These are phyloP conservation scores for Zonitis immaculata DNA, from an alignment of 2,888 invertebrate species.

Conservation along the genomic window DNA sequence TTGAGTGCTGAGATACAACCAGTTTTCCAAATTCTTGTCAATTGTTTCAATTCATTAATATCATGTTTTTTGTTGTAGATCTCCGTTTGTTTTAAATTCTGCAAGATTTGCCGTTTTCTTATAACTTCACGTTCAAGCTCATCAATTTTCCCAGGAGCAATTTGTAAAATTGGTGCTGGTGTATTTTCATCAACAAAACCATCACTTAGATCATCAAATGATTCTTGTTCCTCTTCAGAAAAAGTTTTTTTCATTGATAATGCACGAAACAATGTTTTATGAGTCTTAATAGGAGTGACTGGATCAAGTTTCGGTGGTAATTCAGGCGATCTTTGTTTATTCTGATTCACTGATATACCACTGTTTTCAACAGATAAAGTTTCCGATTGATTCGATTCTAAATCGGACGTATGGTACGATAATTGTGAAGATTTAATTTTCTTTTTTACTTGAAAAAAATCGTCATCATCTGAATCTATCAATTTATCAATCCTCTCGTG, in stretches of 20 bases:
- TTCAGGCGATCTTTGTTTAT: conserved; percentile 1
- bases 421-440: neutral
- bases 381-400: neutral
- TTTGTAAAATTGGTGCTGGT: neutral
- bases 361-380: neutral
- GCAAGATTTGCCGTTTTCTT: conserved; percentile 8
- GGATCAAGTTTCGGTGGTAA: neutral
- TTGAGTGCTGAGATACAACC: conserved; percentile 15
- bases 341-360: neutral
- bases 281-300: neutral
- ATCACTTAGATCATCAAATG: neutral
- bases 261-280: neutral
- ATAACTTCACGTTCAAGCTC: conserved; percentile 8
- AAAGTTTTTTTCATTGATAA: conserved; percentile 10
- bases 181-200: neutral
- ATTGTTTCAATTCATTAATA: conserved; percentile 8
- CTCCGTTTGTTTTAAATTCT: conserved; percentile 18
- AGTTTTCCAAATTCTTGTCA: conserved; percentile 10
- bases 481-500: neutral
- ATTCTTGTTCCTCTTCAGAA: neutral
- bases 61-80: conserved; percentile 13
- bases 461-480: neutral
- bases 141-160: neutral
- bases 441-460: neutral
- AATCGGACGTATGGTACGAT: no score